These are phyloP conservation scores for Drosophila parthenogenetica DNA, from an alignment of 2,888 invertebrate species.

Conservation along the genomic window DNA sequence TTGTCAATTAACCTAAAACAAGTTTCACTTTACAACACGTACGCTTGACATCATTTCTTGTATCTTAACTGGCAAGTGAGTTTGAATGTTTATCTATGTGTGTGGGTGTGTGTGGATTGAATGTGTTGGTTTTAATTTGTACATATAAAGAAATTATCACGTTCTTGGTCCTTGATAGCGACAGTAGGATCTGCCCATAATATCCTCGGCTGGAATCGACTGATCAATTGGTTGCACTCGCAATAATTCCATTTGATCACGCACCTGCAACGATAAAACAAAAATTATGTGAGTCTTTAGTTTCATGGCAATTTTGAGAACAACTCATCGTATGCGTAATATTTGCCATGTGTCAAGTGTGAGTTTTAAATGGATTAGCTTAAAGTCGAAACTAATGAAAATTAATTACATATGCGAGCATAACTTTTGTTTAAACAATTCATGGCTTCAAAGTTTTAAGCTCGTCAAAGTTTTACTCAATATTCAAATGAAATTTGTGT, in stretches of 20 bases:
- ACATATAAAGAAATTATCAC: constrained; percentile 82
- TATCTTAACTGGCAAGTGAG: constrained; percentile 15
- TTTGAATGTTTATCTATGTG: constrained; percentile 8
- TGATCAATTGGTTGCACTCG: constrained; percentile 87
- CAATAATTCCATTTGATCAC: constrained; percentile 87
- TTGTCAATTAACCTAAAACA: constrained; percentile 80
- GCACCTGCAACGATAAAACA: constrained; percentile 84
- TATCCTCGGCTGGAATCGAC: constrained; percentile 87
- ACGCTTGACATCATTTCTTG: constrained; percentile 70
- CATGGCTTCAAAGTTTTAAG: constrained; percentile 44
- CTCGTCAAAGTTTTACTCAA: constrained; percentile 40
- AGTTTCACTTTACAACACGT: constrained; percentile 75
- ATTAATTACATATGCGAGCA: constrained; percentile 54
- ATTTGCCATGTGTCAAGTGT: background rate
- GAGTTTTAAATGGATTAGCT: constrained; percentile 19
- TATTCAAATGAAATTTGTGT: constrained; percentile 36
- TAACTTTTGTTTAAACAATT: constrained; percentile 41
- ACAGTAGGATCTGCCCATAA: constrained; percentile 87
- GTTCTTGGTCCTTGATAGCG: constrained; percentile 86
- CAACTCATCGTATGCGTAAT: constrained; percentile 27
- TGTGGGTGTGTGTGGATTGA: constrained; percentile 13
- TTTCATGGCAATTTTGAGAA: background rate
- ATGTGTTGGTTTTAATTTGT: constrained; percentile 44
- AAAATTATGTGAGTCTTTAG: background rate
- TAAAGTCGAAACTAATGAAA: constrained; percentile 42